Conservation (phyloP, 2,888 invertebrate genomes). For the Drosophila incognita region DNA sequence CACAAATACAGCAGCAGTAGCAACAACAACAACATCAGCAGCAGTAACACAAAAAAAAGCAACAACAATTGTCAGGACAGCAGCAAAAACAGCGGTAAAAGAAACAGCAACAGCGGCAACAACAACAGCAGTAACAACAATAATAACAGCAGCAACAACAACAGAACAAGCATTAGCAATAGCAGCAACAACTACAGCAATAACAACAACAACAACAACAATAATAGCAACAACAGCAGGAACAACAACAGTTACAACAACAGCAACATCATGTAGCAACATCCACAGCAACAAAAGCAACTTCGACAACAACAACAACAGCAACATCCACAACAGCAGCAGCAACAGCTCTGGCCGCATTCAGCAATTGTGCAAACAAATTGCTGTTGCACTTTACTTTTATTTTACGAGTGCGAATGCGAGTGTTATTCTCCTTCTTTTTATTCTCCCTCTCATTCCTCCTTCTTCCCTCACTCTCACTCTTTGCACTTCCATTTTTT, state of each 20-base stretch:
- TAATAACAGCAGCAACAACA: conserved; percentile 41
- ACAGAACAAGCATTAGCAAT: conserved; percentile 36
- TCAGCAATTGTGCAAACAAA: conserved; percentile 80
- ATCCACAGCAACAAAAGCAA: conserved; percentile 30
- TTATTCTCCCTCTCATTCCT: conserved; percentile 15
- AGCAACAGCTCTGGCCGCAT: conserved; percentile 69
- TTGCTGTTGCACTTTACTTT: conserved; percentile 81
- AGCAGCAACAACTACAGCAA: conserved; percentile 33
- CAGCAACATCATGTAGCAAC: conserved; percentile 40
- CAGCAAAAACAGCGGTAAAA: background rate
- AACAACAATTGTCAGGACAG: conserved; percentile 33
- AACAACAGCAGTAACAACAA: conserved; percentile 34
- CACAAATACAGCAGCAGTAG: conserved; percentile 41
- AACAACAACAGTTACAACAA: conserved; percentile 45
- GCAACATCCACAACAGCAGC: conserved; percentile 24
- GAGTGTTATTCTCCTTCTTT: conserved; percentile 44
- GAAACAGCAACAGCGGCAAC: conserved; percentile 38
- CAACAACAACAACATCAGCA: conserved; percentile 39
- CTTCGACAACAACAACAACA: conserved; percentile 41
- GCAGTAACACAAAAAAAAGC: conserved; percentile 23
- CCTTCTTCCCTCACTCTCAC: conserved; percentile 10
- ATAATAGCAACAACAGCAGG: conserved; percentile 31
- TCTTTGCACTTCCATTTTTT: conserved; percentile 11
- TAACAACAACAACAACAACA: conserved; percentile 40
- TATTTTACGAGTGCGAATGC: conserved; percentile 79